phyloP scores from a whole-genome alignment of 2,797 vertebrate species.

The Odontamblyopus rebecca region DNA sequence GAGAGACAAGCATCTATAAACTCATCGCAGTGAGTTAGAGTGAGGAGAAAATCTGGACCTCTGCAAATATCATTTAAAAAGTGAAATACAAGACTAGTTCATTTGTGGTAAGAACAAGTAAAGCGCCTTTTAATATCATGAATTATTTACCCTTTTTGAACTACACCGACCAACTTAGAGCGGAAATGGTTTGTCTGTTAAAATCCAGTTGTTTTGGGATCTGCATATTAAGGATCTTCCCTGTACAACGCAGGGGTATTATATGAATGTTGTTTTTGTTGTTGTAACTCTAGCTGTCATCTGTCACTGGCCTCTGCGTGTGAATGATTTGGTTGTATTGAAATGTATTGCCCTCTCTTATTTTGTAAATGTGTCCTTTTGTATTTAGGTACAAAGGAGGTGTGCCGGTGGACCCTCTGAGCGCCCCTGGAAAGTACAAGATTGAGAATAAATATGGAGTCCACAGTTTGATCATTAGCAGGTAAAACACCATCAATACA shows the following conservation, averaged over 20 bases:
- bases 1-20: too few species aligned
- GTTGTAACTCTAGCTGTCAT: too few species aligned
- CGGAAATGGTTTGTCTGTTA: background rate
- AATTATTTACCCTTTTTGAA: background rate
- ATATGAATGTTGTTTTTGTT: too few species aligned
- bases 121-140: background rate
- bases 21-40: too few species aligned
- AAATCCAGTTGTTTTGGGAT: background rate
- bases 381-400: constrained; percentile 90
- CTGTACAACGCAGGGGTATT: too few species aligned
- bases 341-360: background rate
- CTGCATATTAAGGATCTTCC: too few species aligned
- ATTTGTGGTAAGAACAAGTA: too few species aligned
- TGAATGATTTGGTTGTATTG: background rate
- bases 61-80: too few species aligned
- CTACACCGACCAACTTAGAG: background rate
- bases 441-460: constrained; percentile 94
- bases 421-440: constrained; percentile 87
- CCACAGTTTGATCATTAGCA: constrained; percentile 90
- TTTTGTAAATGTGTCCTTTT: background rate
- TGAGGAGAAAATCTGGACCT: too few species aligned
- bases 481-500: constrained; percentile 66
- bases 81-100: too few species aligned
- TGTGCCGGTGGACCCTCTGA: constrained; percentile 82
- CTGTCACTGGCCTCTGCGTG: too few species aligned